A percentile compares a stretch with the other conserved stretches of the same genome.
These are phyloP conservation scores for Cricetomys ansorgei DNA, from an alignment of 2,113 vertebrate genomes.

Conservation along the genomic window DNA sequence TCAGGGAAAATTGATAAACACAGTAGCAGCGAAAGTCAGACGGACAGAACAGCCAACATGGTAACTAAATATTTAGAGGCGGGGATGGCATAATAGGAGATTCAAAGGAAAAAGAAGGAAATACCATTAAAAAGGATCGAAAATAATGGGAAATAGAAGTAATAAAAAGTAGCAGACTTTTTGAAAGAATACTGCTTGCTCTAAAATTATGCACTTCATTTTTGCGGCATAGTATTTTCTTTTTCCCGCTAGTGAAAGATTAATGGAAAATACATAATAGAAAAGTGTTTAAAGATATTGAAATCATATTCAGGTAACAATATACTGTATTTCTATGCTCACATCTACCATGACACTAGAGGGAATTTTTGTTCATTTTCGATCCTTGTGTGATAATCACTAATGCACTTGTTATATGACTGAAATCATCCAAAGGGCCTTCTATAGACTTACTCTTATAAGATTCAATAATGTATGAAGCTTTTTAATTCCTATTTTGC, in stretches of 20 bases:
- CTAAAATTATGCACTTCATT: background rate
- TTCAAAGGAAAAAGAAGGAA: background rate
- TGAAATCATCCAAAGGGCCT: background rate
- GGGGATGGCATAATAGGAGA: background rate
- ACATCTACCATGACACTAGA: background rate
- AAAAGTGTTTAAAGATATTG: background rate
- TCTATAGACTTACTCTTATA: background rate
- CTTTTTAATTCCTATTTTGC: background rate
- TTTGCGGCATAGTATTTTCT: background rate
- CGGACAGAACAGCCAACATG: background rate
- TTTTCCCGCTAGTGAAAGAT: background rate
- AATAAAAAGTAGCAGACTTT: background rate
- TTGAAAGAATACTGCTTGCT: background rate
- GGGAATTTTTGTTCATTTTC: background rate
- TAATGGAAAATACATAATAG: background rate
- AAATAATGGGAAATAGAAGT: background rate
- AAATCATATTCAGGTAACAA: background rate
- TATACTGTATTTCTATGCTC: background rate
- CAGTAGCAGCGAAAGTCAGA: background rate
- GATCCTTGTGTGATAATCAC: background rate
- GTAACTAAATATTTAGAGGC: too few species aligned
- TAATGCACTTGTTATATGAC: background rate
- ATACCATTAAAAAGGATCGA: background rate
- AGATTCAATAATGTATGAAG: background rate
- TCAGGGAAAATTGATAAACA: background rate